phyloP scores from a whole-genome alignment of 2,797 vertebrate species.

The Gambelia wislizenii region DNA sequence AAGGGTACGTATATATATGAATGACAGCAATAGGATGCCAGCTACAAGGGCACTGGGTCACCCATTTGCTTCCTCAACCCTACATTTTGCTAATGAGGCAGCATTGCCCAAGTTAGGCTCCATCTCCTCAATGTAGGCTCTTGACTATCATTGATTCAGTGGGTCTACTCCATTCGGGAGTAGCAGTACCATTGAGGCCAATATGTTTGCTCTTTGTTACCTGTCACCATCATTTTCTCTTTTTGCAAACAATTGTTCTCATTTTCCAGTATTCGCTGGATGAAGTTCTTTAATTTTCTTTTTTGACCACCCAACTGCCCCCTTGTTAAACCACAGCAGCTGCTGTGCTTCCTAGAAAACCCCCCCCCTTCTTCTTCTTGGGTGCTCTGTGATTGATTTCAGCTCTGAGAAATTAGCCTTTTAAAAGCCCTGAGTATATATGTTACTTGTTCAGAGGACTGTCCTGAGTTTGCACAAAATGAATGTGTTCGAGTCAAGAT shows the following conservation, averaged over 20 bases:
- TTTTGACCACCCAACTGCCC: neutral
- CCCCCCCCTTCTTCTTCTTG: neutral
- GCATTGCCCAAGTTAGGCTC: too few species aligned
- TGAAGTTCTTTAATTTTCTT: neutral
- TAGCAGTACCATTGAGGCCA: too few species aligned
- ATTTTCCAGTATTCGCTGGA: neutral
- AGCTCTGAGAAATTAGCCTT: constrained; percentile 40
- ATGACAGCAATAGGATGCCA: too few species aligned
- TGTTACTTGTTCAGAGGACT: neutral
- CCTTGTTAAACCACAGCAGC: neutral
- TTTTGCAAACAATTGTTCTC: neutral
- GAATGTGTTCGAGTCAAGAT: constrained; percentile 28
- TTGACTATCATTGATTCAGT: too few species aligned
- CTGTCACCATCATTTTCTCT: neutral
- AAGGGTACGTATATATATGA: too few species aligned
- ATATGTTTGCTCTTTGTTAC: neutral
- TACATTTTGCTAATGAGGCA: too few species aligned
- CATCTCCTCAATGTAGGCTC: too few species aligned
- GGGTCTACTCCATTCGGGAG: too few species aligned
- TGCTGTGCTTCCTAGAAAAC: neutral
- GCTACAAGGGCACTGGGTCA: too few species aligned
- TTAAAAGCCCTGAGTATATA: constrained; percentile 35
- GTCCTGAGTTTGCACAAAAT: constrained; percentile 25
- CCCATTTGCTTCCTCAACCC: too few species aligned
- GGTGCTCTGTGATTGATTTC: constrained; percentile 25